phyloP scores from a whole-genome alignment of 2,113 vertebrate species.

The Pantherophis guttatus region DNA sequence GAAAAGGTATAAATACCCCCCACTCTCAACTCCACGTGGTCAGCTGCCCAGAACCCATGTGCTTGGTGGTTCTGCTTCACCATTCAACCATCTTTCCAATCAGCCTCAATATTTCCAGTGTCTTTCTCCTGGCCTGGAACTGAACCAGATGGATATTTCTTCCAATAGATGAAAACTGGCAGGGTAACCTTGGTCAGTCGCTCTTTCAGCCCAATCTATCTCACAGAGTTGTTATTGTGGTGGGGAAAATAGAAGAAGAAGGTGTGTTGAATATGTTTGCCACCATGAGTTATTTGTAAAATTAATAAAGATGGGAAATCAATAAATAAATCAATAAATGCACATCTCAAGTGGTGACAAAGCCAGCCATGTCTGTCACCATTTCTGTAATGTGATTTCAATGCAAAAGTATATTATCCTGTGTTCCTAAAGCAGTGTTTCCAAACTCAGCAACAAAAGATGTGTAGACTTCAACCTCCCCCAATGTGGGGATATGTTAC shows the following conservation, averaged over 20 bases:
- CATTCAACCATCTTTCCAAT: too few species aligned
- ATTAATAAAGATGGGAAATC: not conserved
- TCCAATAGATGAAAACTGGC: not conserved
- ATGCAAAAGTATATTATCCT: not conserved
- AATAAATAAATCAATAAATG: not conserved
- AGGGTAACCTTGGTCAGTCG: not conserved
- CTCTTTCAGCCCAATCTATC: not conserved
- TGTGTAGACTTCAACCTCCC: not conserved
- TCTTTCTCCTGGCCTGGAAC: too few species aligned
- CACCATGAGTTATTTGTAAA: not conserved
- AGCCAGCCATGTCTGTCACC: not conserved
- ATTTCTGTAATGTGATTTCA: not conserved
- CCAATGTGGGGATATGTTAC: conserved; percentile 3
- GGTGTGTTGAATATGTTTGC: not conserved
- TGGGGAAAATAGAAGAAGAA: not conserved
- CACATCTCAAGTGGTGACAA: not conserved
- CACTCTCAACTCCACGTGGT: too few species aligned
- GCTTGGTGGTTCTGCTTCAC: too few species aligned
- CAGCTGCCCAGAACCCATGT: too few species aligned
- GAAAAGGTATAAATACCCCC: too few species aligned
- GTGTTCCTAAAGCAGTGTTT: not conserved
- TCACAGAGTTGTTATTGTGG: not conserved
- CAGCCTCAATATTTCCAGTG: too few species aligned
- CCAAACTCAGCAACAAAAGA: not conserved
- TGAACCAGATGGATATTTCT: too few species aligned